phyloP scores from a whole-genome alignment of 2,888 invertebrate species.

The Ceratothoa steindachneri region DNA sequence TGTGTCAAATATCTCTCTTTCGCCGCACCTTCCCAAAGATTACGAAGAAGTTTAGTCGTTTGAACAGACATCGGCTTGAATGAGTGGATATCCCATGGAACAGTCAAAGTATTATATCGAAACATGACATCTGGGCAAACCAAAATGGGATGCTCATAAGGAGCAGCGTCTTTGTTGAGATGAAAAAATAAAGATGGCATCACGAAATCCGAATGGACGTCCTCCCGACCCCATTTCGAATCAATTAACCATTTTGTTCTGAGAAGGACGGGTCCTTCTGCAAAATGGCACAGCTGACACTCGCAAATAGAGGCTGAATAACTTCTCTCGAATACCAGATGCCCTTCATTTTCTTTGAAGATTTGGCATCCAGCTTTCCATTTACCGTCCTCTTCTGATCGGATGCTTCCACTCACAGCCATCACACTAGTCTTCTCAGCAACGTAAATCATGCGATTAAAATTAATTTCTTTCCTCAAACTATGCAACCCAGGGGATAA shows the following conservation, averaged over 20 bases:
- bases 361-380: not conserved
- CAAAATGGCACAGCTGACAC: not conserved
- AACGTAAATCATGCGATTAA: not conserved
- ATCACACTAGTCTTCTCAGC: not conserved
- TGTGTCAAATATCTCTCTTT: not conserved
- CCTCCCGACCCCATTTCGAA: not conserved
- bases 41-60: not conserved
- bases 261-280: not conserved
- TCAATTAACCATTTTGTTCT: not conserved
- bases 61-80: not conserved
- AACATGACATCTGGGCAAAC: not conserved
- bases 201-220: not conserved
- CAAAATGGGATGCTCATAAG: not conserved
- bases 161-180: not conserved
- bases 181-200: not conserved
- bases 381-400: not conserved
- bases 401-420: not conserved
- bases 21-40: not conserved
- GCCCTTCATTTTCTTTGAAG: not conserved
- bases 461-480: not conserved
- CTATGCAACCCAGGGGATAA: not conserved
- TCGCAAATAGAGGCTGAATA: not conserved
- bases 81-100: not conserved
- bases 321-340: not conserved
- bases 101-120: not conserved